Conservation (phyloP, 2,888 invertebrate species). For the Homarus gammarus region DNA sequence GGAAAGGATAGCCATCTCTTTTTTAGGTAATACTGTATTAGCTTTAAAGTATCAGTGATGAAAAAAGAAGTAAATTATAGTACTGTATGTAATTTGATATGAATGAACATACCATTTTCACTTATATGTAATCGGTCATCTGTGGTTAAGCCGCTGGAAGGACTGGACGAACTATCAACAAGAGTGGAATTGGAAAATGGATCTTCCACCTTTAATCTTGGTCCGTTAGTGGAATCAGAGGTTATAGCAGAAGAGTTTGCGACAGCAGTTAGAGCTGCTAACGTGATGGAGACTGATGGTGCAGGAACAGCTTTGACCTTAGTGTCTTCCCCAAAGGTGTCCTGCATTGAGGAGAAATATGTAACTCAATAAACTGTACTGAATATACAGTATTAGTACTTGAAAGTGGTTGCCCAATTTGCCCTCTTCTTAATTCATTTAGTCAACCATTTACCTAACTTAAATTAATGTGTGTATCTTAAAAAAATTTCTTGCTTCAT, state of each 20-base stretch:
- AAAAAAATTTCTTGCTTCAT: too few species aligned
- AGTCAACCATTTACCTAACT: too few species aligned
- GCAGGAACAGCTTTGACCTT: conserved; percentile 37
- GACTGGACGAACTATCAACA: conserved; percentile 60
- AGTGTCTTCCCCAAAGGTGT: conserved; percentile 30
- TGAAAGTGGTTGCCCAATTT: too few species aligned
- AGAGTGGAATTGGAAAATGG: conserved; percentile 31
- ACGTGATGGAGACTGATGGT: conserved; percentile 32
- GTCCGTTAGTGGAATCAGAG: conserved; percentile 25
- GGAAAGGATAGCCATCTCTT: too few species aligned
- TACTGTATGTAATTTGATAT: too few species aligned
- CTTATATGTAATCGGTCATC: conserved; percentile 54
- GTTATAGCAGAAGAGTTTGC: conserved; percentile 17
- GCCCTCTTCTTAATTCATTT: too few species aligned
- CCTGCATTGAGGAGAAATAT: conserved; percentile 9
- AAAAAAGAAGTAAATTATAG: too few species aligned
- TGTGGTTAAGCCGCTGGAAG: conserved; percentile 32
- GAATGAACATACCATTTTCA: conserved; percentile 66
- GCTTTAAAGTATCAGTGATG: too few species aligned
- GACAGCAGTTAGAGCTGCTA: conserved; percentile 39
- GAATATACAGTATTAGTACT: too few species aligned
- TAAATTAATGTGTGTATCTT: too few species aligned
- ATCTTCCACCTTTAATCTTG: conserved; percentile 38
- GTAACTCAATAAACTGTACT: too few species aligned
- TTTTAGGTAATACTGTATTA: too few species aligned